Percentiles rank a stretch among this genome's conserved stretches.
These are phyloP conservation scores for Sylvicola cinctus DNA, from an alignment of 2,888 invertebrate species.

Conservation along the genomic window DNA sequence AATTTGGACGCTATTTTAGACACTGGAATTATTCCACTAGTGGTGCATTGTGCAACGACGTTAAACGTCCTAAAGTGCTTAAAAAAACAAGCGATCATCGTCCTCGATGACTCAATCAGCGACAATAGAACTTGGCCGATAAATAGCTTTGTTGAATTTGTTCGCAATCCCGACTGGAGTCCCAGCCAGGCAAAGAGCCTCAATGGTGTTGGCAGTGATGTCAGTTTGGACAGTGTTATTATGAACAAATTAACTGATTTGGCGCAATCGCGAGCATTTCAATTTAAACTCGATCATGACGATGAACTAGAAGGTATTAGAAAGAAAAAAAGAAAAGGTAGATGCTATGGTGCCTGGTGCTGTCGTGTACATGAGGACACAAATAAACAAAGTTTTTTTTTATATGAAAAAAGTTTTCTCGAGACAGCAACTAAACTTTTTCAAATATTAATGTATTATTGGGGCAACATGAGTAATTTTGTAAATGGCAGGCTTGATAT, in stretches of 20 bases:
- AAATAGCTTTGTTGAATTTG: conserved; percentile 17
- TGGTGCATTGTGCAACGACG: conserved; percentile 13
- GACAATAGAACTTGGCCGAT: conserved; percentile 21
- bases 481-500: too few species aligned
- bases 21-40: too few species aligned
- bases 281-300: conserved; percentile 19
- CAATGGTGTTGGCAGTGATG: conserved; percentile 3
- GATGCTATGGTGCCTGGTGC: too few species aligned
- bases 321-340: not conserved
- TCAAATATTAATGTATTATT: too few species aligned
- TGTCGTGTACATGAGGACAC: too few species aligned
- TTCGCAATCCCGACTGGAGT: conserved; percentile 10
- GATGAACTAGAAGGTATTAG: conserved; percentile 13
- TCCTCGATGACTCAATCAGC: conserved; percentile 24
- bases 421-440: too few species aligned
- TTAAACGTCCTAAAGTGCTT: conserved; percentile 18
- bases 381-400: too few species aligned
- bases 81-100: conserved; percentile 20
- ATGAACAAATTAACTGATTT: conserved; percentile 23
- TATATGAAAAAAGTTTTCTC: too few species aligned
- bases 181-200: too few species aligned
- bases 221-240: conserved; percentile 15
- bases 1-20: too few species aligned
- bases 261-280: conserved; percentile 24
- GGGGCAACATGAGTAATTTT: too few species aligned